Evolutionary conservation across 2,113 vertebrate species (phyloP), one percentile per base, ranked within the genome.

Genomic region (Cephalopterus ornatus): DNA sequence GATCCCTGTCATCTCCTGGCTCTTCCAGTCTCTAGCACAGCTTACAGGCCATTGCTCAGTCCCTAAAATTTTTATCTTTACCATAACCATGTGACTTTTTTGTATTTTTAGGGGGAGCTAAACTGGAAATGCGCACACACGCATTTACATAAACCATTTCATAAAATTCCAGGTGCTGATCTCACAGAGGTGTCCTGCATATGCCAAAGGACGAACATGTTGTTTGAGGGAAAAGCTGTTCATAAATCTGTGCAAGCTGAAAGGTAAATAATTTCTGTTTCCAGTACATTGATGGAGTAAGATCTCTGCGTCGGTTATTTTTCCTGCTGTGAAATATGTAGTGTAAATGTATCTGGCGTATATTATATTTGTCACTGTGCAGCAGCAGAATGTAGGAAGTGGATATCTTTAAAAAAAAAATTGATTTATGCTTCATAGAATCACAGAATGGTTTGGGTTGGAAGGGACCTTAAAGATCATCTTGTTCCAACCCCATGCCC

Each of bases 151-250:
- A 63, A 84, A 47, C 2, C 11, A 5, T n/a, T 84, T 41, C 74
- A 37, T 42, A 88, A 47, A 87, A 85, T 93, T 87, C 52, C 94
- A 92, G 96, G 79, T 80, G 89, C 89, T 68, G 49, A 8, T 65
- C 44, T 93, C 63, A 28, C 4, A 53, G 74, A 56, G 37, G 15
- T 4, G 9, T 44, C 22, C 53, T 41, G 41, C 21, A 3, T 22
- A 3, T 52, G 71, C 71, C 62, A 61, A 71, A 58, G 49, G 41
- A 73, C 46, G 88, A 80, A 53, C 19, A 5, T 37, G 26, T 27
- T 73, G 21, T 80, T 92, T 63, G 73, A 76, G 67, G 63, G 61
- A 76, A 82, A 30, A 42, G 8, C 65, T 56, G 6, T 46, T 47
- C 65, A 15, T 46, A 82, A 80, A 52, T 35, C 20, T 23, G 44